These are phyloP conservation scores for Chelmon rostratus DNA, from an alignment of 2,797 vertebrate genomes.

Conservation along the genomic window DNA sequence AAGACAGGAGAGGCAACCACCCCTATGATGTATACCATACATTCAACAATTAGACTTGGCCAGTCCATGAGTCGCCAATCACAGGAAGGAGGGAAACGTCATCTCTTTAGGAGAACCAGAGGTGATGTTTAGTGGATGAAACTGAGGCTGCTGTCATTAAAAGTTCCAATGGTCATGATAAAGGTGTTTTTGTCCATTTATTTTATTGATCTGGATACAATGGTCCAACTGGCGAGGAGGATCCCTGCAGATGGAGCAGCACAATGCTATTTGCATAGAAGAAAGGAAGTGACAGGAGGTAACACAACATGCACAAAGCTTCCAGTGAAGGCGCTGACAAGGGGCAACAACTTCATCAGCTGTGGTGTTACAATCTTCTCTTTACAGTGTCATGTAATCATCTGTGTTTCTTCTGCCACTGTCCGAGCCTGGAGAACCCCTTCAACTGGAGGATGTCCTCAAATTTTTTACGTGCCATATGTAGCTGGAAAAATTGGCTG, in stretches of 20 bases:
- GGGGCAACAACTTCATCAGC: not conserved
- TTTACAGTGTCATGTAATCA: not conserved
- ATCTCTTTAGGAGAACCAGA: not conserved
- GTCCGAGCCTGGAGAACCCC: not conserved
- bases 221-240: no score
- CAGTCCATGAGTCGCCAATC: not conserved
- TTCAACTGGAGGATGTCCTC: not conserved
- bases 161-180: not conserved
- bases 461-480: not conserved
- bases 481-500: not conserved
- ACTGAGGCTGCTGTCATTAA: no score
- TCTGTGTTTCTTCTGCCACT: not conserved
- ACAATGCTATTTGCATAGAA: not conserved
- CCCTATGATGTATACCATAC: no score
- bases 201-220: no score
- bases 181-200: not conserved
- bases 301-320: not conserved
- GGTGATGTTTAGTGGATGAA: not conserved
- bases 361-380: not conserved
- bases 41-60: no score
- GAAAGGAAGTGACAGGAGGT: not conserved
- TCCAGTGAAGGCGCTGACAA: not conserved
- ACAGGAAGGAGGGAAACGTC: no score
- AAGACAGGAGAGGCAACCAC: not conserved
- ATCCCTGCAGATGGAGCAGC: no score